Evolutionary conservation across 2,113 vertebrate genomes (phyloP).

Genomic region (Rhinoderma darwinii): DNA sequence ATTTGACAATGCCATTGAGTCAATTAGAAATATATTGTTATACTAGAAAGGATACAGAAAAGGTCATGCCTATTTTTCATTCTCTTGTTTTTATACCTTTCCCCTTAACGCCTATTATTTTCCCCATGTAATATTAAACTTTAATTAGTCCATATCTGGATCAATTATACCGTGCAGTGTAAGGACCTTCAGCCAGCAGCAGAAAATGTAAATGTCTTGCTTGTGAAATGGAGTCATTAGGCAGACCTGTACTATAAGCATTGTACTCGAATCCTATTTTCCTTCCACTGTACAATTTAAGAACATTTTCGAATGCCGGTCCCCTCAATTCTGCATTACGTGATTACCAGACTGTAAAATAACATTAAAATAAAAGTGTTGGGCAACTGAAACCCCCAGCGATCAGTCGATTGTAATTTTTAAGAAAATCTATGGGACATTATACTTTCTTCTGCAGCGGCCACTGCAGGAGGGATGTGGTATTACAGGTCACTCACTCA

Average conservation of each 20-base stretch:
- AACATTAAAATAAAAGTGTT: not conserved
- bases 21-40: constrained; percentile 54
- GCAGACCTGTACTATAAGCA: not conserved
- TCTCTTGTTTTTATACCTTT: constrained; percentile 46
- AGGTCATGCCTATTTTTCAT: constrained; percentile 55
- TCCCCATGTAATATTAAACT: constrained; percentile 50
- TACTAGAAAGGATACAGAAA: constrained; percentile 34
- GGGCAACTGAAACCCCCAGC: not conserved
- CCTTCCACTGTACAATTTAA: not conserved
- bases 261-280: not conserved
- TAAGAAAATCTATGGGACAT: not conserved
- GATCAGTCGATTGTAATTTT: not conserved
- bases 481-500: not conserved
- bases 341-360: not conserved
- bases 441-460: not conserved
- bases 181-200: constrained; percentile 30
- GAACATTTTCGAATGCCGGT: not conserved
- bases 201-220: constrained; percentile 33
- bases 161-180: constrained; percentile 30
- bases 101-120: constrained; percentile 42
- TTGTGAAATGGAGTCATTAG: constrained; percentile 42
- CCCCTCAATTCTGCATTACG: not conserved
- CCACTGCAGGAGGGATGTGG: not conserved
- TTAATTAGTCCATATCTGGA: constrained; percentile 55
- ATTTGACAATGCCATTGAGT: constrained; percentile 44